Base-by-base conservation (phyloP, 2,888 invertebrate genomes). In the Lasioglossum vierecki region DNA sequence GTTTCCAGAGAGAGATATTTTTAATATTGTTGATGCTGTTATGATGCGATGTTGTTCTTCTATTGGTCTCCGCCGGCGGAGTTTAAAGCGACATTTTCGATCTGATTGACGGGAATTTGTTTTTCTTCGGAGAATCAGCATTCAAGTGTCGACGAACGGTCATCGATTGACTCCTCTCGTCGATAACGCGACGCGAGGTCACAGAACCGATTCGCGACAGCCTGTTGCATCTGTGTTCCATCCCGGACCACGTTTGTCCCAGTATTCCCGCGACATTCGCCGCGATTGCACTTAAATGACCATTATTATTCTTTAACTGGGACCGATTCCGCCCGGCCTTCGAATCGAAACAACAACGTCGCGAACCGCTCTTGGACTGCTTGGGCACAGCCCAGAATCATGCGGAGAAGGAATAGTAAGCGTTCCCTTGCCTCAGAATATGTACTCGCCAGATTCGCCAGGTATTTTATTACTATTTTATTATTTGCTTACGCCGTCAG, bases 141-240 rank as follows among this genome's bases (percentile, higher is more conserved):
- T 68, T 76, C 49, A 44, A 78, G 60, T 44, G 13, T n/a, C 39
- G 46, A n/a, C 49, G 73, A 35, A 70, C 83, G 79, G 79, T 83
- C 79, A 83, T 82, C 84, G 87, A 81, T 87, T 87, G 82, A 87
- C 84, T 82, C 79, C 79, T 57, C 79, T 77, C 80, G 82, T 76
- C 87, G 86, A 86, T 86, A 88, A 80, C 85, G 68, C 39, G 85
- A 26, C 13, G 82, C 74, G 86, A 86, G 88, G 88, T 86, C 88
- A 84, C 76, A 79, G 79, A 81, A 83, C 83, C 66, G 79, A 63
- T 70, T 82, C 44, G 74, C 60, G 41, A 80, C 85, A 68, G 70
- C 63, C 72, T 66, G 78, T 76, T 53, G 63, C 83, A 83, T 86
- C 78, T 81, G 82, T 53, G 76, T 84, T 87, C 60, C 78, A 79